Evolutionary conservation across 2,888 invertebrate genomes (phyloP).

Genomic region (Chorisops tibialis): DNA sequence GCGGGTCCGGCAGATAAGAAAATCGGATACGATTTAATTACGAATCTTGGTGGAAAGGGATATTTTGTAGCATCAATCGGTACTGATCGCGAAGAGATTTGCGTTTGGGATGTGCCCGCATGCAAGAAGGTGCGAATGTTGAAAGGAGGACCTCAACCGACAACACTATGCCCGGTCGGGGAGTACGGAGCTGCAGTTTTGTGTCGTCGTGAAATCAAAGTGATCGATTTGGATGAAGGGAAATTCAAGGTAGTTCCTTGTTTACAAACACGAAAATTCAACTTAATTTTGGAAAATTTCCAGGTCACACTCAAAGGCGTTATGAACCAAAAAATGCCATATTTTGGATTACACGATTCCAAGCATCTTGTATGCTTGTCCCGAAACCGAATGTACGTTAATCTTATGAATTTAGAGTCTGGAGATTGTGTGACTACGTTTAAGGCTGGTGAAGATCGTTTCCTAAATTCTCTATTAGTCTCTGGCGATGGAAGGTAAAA

Average conservation of each 20-base stretch:
- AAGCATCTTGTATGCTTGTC: constrained; percentile 76
- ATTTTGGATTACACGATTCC: constrained; percentile 77
- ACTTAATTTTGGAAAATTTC: background rate
- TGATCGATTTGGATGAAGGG: constrained; percentile 77
- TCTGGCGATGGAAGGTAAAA: constrained; percentile 79
- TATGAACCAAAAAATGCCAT: constrained; percentile 92
- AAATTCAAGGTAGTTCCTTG: constrained; percentile 44
- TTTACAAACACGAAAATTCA: background rate
- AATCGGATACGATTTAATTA: constrained; percentile 52
- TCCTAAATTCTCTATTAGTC: constrained; percentile 81
- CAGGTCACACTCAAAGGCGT: constrained; percentile 75
- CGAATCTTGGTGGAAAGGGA: constrained; percentile 55
- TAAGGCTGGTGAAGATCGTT: constrained; percentile 86
- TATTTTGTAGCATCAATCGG: constrained; percentile 73
- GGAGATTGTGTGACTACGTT: constrained; percentile 70
- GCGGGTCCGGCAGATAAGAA: constrained; percentile 40
- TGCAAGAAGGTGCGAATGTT: constrained; percentile 66
- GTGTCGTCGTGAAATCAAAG: constrained; percentile 74
- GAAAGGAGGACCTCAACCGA: constrained; percentile 72
- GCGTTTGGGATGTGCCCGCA: constrained; percentile 74
- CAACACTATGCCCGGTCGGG: constrained; percentile 74
- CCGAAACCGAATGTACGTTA: constrained; percentile 84
- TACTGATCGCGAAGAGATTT: constrained; percentile 71
- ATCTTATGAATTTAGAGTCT: constrained; percentile 78
- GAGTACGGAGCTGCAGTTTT: constrained; percentile 73